Percentiles rank a stretch among this genome's conserved stretches.
Conservation (phyloP, 1,140 invertebrate genomes). For the Ostrea edulis region DNA sequence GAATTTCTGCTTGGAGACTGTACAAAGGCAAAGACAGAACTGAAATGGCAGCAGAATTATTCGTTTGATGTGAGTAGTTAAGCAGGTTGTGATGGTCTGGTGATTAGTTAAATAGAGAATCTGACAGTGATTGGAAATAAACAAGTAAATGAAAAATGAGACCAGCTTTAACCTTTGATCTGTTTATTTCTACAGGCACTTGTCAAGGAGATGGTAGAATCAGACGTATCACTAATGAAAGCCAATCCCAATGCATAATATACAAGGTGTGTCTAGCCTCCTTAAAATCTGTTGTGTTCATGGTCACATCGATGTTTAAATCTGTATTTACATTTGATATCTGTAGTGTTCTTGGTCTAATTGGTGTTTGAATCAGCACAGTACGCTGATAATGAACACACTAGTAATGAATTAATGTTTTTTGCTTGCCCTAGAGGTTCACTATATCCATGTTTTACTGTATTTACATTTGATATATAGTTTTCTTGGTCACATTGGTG, state of each 20-base stretch:
- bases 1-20: constrained; percentile 94
- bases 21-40: constrained; percentile 90
- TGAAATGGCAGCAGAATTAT: constrained; percentile 94
- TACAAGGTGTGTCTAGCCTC: background rate
- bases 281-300: too few species aligned
- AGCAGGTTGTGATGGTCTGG: too few species aligned
- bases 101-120: background rate
- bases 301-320: too few species aligned
- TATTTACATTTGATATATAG: too few species aligned
- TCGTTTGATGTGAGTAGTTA: constrained; percentile 85
- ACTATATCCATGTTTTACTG: too few species aligned
- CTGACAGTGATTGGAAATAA: background rate
- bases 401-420: too few species aligned
- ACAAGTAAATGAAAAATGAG: background rate
- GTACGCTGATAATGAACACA: too few species aligned
- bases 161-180: background rate
- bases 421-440: too few species aligned
- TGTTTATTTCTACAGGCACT: constrained; percentile 84
- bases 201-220: constrained; percentile 97
- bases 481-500: too few species aligned
- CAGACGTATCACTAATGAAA: constrained; percentile 95
- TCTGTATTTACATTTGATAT: too few species aligned
- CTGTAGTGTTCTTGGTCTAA: too few species aligned
- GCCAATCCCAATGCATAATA: constrained; percentile 85
- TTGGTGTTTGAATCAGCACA: too few species aligned